Evolutionary conservation across 2,888 invertebrate species (phyloP).

Genomic region (Xanthorhoe designata): DNA sequence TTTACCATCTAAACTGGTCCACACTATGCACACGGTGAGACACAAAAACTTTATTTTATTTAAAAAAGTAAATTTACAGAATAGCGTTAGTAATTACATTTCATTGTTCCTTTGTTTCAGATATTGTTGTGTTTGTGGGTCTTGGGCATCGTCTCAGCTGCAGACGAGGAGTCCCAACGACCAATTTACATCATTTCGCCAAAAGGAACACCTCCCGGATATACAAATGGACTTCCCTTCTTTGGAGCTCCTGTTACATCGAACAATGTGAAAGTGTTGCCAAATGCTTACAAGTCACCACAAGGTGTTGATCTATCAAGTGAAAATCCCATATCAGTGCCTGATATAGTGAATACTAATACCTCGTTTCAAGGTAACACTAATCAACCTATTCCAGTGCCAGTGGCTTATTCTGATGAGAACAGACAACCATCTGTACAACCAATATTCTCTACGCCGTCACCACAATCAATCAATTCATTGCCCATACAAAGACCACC

Average conservation of each 20-base stretch:
- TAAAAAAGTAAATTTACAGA: constrained; percentile 4
- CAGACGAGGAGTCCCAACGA: constrained; percentile 26
- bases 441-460: neutral
- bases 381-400: constrained; percentile 36
- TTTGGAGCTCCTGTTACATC: constrained; percentile 22
- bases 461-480: neutral
- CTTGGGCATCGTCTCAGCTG: constrained; percentile 36
- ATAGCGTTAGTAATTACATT: neutral
- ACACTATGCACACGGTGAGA: constrained; percentile 71
- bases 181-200: constrained; percentile 14
- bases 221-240: constrained; percentile 10
- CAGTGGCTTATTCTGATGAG: constrained; percentile 25
- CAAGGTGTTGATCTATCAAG: constrained; percentile 6
- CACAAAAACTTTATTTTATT: constrained; percentile 18
- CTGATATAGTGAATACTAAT: constrained; percentile 19
- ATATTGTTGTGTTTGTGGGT: constrained; percentile 74
- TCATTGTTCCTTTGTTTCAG: constrained; percentile 48
- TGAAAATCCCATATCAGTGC: constrained; percentile 14
- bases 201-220: constrained; percentile 17
- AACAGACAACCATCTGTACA: constrained; percentile 11
- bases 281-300: constrained; percentile 26
- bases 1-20: constrained; percentile 62
- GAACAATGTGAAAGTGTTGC: constrained; percentile 30
- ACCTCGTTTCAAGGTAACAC: constrained; percentile 14
- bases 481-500: constrained; percentile 3